Evolutionary conservation across 2,797 vertebrate species (phyloP).

Genomic region (Podarcis siculus): DNA sequence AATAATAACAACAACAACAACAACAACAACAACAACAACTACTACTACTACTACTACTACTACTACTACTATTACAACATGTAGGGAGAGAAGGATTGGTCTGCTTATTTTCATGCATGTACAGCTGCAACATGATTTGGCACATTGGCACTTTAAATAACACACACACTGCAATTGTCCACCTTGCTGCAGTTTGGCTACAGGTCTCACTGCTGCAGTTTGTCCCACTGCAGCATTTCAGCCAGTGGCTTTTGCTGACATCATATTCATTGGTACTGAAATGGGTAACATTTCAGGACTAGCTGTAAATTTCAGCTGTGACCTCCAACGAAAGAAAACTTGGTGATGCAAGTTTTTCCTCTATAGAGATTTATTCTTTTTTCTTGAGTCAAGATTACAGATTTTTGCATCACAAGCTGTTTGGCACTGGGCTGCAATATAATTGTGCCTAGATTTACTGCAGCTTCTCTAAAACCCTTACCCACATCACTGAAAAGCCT

Average conservation of each 20-base stretch:
- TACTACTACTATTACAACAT: neutral
- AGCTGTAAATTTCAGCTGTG: neutral
- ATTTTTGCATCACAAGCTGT: neutral
- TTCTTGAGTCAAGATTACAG: neutral
- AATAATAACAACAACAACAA: no score
- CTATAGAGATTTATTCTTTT: neutral
- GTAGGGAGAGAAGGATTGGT: neutral
- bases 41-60: no score
- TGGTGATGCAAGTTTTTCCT: neutral
- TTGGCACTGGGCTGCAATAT: neutral
- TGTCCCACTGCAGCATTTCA: neutral
- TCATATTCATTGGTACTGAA: neutral
- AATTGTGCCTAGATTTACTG: neutral
- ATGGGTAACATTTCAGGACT: neutral
- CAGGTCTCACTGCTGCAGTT: conserved; percentile 13
- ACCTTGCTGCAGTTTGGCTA: conserved; percentile 43
- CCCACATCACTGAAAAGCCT: neutral
- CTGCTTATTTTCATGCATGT: neutral
- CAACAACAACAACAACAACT: no score
- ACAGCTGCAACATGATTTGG: neutral
- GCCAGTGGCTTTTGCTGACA: neutral
- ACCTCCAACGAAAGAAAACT: neutral
- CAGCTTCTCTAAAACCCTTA: neutral
- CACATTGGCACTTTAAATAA: conserved; percentile 17
- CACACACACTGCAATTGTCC: conserved; percentile 38